phyloP scores from a whole-genome alignment of 2,888 invertebrate genomes.

The Rugalucina vietnamica region DNA sequence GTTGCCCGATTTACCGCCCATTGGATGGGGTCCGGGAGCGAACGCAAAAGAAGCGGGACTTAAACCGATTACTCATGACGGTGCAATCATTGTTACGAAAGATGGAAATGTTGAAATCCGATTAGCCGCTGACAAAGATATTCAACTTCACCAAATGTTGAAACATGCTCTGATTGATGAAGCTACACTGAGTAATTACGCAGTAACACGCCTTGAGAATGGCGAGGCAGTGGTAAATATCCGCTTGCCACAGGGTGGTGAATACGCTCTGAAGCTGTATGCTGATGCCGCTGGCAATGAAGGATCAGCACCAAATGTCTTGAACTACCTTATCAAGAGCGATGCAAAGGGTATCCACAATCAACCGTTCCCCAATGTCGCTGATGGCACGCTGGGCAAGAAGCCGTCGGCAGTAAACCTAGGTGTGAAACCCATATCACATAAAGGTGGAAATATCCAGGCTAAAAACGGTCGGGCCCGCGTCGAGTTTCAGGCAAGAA shows the following conservation, averaged over 20 bases:
- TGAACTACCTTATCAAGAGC: conserved; percentile 80
- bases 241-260: conserved; percentile 78
- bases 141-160: conserved; percentile 76
- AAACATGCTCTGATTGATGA: conserved; percentile 78
- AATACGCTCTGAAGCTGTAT: conserved; percentile 80
- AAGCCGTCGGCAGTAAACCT: conserved; percentile 69
- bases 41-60: conserved; percentile 78
- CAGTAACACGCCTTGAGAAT: conserved; percentile 74
- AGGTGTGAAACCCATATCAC: conserved; percentile 73
- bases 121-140: conserved; percentile 73
- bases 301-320: conserved; percentile 79
- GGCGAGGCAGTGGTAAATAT: conserved; percentile 77
- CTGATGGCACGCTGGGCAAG: conserved; percentile 74
- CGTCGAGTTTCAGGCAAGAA: conserved; percentile 72
- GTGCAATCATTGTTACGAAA: conserved; percentile 76
- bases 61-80: conserved; percentile 76
- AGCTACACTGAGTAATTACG: conserved; percentile 78
- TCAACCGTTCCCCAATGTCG: conserved; percentile 77
- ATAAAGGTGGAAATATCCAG: conserved; percentile 68
- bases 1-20: conserved; percentile 79
- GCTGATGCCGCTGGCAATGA: conserved; percentile 76
- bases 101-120: conserved; percentile 79
- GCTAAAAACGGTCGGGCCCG: conserved; percentile 70
- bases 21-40: conserved; percentile 81
- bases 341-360: conserved; percentile 67